Evolutionary conservation across 2,113 vertebrate species (phyloP).

Genomic region (Astur gentilis): DNA sequence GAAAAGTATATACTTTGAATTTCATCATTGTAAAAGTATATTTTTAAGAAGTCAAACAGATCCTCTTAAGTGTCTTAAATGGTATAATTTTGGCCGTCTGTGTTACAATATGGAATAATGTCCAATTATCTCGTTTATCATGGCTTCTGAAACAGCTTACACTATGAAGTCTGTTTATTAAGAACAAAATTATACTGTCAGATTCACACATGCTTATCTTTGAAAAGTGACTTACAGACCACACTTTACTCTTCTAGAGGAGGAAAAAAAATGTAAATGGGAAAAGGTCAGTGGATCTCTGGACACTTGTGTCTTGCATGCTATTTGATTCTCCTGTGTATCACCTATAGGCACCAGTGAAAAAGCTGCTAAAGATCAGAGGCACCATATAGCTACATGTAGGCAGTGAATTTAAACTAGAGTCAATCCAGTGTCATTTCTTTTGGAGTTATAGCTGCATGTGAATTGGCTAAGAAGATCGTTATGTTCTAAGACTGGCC

Average conservation of each 20-base stretch:
- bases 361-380: conserved; percentile 10
- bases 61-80: conserved; percentile 36
- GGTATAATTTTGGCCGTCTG: neutral
- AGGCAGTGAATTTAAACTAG: neutral
- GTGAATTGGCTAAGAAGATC: neutral
- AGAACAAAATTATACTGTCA: conserved; percentile 51
- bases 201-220: conserved; percentile 20
- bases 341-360: neutral
- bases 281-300: neutral
- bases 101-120: conserved; percentile 41
- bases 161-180: conserved; percentile 51
- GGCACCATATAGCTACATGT: neutral
- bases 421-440: neutral
- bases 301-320: neutral
- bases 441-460: neutral
- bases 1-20: conserved; percentile 17
- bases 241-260: neutral
- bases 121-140: conserved; percentile 54
- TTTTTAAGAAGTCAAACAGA: conserved; percentile 42
- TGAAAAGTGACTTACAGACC: conserved; percentile 15
- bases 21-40: conserved; percentile 18
- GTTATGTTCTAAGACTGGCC: neutral
- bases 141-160: conserved; percentile 12
- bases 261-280: neutral
- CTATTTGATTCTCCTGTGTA: neutral